A percentile compares a stretch with the other conserved stretches of the same genome.
phyloP scores from a whole-genome alignment of 2,888 invertebrate species.

The Tipula helvola region DNA sequence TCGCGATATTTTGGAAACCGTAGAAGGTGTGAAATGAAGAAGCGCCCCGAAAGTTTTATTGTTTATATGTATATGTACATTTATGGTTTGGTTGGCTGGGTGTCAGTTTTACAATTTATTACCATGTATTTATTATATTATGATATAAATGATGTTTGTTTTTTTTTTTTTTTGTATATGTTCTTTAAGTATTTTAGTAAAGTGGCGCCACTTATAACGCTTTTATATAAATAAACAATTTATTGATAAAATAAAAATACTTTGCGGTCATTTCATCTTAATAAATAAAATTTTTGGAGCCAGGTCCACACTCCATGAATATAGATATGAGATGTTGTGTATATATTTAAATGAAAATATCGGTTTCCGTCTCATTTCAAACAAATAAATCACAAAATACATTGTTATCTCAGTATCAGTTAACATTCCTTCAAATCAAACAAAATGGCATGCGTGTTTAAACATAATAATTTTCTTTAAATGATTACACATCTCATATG shows the following conservation, averaged over 20 bases:
- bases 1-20: background rate
- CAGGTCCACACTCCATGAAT: background rate
- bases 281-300: background rate
- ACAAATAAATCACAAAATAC: no score
- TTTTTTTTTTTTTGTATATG: background rate
- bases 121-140: background rate
- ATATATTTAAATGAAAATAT: no score
- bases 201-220: background rate
- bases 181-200: background rate
- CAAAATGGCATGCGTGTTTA: no score
- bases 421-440: no score
- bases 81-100: background rate
- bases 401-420: no score
- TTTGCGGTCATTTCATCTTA: background rate
- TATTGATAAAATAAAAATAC: background rate
- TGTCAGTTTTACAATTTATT: background rate
- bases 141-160: background rate
- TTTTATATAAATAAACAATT: background rate
- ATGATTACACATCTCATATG: no score
- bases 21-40: background rate
- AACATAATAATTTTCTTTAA: no score
- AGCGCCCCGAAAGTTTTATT: background rate
- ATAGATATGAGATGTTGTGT: background rate
- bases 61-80: background rate
- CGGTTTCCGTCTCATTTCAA: no score